A percentile compares a stretch with the other conserved stretches of the same genome.
Evolutionary conservation across 2,113 vertebrate species (phyloP).

Genomic region (Oryzias javanicus): DNA sequence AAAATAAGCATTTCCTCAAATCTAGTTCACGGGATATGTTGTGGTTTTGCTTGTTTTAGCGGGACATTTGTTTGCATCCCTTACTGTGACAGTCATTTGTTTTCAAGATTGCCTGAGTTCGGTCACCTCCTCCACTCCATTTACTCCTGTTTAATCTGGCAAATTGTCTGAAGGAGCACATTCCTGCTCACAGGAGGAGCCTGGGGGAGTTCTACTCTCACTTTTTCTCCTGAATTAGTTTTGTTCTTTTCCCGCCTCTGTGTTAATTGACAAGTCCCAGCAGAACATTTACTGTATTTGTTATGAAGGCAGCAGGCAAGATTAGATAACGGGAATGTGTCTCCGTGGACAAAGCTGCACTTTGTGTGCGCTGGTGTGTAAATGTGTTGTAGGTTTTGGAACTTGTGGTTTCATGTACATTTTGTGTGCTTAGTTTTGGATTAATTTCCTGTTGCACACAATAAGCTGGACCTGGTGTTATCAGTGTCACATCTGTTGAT

Average conservation of each 20-base stretch:
- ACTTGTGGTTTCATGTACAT: not conserved
- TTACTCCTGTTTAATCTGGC: constrained; percentile 23
- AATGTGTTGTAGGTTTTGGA: constrained; percentile 1
- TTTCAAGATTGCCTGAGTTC: not conserved
- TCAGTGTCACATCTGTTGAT: constrained; percentile 52
- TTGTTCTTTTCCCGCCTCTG: constrained; percentile 21
- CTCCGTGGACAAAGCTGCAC: constrained; percentile 2
- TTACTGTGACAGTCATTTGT: not conserved
- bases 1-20: too few species aligned
- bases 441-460: constrained; percentile 66
- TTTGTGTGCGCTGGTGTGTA: not conserved
- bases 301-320: constrained; percentile 29
- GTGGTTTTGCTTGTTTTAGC: too few species aligned
- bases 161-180: constrained; percentile 14
- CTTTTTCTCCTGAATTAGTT: constrained; percentile 34
- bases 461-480: constrained; percentile 51
- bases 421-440: constrained; percentile 45
- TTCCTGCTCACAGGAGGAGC: constrained; percentile 27
- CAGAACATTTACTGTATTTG: constrained; percentile 26
- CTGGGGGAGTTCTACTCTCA: constrained; percentile 21
- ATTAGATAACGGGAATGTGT: constrained; percentile 35
- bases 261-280: constrained; percentile 38
- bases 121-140: constrained; percentile 3
- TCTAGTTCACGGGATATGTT: too few species aligned
- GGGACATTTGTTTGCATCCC: too few species aligned